Evolutionary conservation across 2,888 invertebrate genomes (phyloP).

Genomic region (Microdon myrmicae): DNA sequence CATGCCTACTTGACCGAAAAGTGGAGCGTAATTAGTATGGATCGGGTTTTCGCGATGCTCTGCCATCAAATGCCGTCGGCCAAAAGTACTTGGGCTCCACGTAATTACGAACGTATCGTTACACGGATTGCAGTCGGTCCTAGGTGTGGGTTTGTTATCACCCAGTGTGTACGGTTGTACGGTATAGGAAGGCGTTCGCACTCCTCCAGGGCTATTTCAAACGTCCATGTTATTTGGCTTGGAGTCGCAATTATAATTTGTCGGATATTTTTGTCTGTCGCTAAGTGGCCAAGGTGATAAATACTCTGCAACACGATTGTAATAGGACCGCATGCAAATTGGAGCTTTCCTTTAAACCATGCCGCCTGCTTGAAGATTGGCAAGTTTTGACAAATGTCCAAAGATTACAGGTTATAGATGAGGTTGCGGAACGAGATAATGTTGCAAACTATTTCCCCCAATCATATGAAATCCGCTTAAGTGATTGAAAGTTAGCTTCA

Average conservation of each 20-base stretch:
- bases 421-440: too few relatives aligned
- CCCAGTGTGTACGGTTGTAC: too few relatives aligned
- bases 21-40: conserved; percentile 50
- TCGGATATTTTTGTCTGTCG: conserved; percentile 33
- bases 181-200: too few relatives aligned
- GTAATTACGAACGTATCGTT: conserved; percentile 51
- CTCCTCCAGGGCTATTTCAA: too few relatives aligned
- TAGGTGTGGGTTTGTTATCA: conserved; percentile 47
- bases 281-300: conserved; percentile 51
- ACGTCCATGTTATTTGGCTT: too few relatives aligned
- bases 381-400: too few relatives aligned
- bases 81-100: conserved; percentile 46
- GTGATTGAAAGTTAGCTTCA: too few relatives aligned
- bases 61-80: conserved; percentile 36
- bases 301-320: conserved; percentile 37
- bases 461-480: too few relatives aligned
- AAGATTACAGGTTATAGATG: too few relatives aligned
- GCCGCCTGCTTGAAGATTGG: too few relatives aligned
- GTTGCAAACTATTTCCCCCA: too few relatives aligned
- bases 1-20: conserved; percentile 14
- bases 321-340: conserved; percentile 46
- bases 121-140: conserved; percentile 26
- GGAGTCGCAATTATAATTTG: conserved; percentile 44
- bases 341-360: conserved; percentile 35
- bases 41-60: conserved; percentile 28